Evolutionary conservation across 1,140 invertebrate genomes (phyloP).

Genomic region (fruit fly (Drosophila melanogaster)): Release_6_plus_ISO1_MT NC_004354.4:9994001-9994500

Average conservation of each 20-base stretch:
- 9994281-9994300: conserved; percentile 43
- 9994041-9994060: conserved; percentile 49
- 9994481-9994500: conserved; percentile 2
- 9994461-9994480: conserved; percentile 9
- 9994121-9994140: conserved; percentile 71
- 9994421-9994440: too few species aligned
- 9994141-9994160: conserved; percentile 36
- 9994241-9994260: conserved; percentile 60
- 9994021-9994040: neutral
- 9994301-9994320: neutral
- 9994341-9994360: conserved; percentile 47
- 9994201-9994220: conserved; percentile 31
- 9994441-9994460: conserved; percentile 2
- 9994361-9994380: conserved; percentile 34
- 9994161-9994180: conserved; percentile 33
- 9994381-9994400: neutral
- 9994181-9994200: neutral
- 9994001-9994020: neutral
- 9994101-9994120: conserved; percentile 56
- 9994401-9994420: neutral
- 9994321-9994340: conserved; percentile 39
- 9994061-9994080: conserved; percentile 44
- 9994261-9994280: conserved; percentile 35
- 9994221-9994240: conserved; percentile 38
- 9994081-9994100: conserved; percentile 34